A percentile compares a stretch with the other conserved stretches of the same genome.
phyloP scores from a whole-genome alignment of 2,113 vertebrate genomes.

The Notechis scutatus region DNA sequence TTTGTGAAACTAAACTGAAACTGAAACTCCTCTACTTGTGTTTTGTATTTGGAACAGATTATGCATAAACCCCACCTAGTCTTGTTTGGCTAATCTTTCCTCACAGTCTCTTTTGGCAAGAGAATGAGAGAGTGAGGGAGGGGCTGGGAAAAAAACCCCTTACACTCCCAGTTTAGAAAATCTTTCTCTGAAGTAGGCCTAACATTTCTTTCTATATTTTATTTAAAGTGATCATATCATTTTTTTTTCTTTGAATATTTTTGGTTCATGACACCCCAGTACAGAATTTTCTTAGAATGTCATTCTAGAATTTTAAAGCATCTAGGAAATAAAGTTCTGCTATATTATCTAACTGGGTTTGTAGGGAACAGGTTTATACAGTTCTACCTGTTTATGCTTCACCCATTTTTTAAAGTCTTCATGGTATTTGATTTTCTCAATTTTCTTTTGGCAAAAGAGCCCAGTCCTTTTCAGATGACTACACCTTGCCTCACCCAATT shows the following conservation, averaged over 20 bases:
- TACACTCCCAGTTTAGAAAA: background rate
- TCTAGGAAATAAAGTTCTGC: background rate
- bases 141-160: background rate
- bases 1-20: no score
- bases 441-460: background rate
- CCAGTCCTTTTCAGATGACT: no score
- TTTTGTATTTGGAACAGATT: no score
- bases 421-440: background rate
- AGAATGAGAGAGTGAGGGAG: background rate
- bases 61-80: background rate
- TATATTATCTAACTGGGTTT: constrained; percentile 11
- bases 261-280: background rate
- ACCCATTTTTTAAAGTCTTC: background rate
- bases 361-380: background rate
- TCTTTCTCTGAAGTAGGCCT: background rate
- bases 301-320: constrained; percentile 3
- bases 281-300: constrained; percentile 2
- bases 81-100: constrained; percentile 47
- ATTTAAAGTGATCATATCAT: background rate
- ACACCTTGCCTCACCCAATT: background rate
- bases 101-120: constrained; percentile 8
- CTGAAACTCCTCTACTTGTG: no score
- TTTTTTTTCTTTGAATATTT: background rate
- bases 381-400: background rate
- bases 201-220: background rate